Evolutionary conservation across 2,113 vertebrate species (phyloP), one percentile per base, ranked within the genome.

Genomic region (Elephas maximus): DNA sequence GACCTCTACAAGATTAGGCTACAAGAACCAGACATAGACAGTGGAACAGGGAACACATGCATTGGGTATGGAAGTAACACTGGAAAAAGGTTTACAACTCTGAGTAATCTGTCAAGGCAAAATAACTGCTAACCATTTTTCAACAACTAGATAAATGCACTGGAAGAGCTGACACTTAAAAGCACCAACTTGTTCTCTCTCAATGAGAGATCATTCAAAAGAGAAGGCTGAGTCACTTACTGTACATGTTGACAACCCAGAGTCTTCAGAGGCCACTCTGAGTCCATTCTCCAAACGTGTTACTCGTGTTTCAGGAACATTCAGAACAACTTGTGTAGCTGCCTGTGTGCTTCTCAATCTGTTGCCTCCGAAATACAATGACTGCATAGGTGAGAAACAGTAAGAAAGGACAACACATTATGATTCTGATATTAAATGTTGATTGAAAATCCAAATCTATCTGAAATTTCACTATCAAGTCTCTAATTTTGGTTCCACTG

Each of bases 291-390:
- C 99, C 93, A 99, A 97, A 53, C 98, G 92, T 8, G 99, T 99
- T 24, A 99, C 99, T 53, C 99, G 99, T 0, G 99, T 99, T 98
- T 99, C 99, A 1, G 99, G 99, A 30, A 99, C 99, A 97, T 99
- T 99, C 69, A 99, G 97, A 41, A 98, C 88, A 48, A 99, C 98
- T 62, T 99, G 99, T 6, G 98, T 89, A 37, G 98, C 99, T 90
- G 99, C 98, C 97, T 98, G 99, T 69, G 99, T 98, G 7, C 99
- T 98, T 91, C 98, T 98, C 57, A 94, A 97, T 88, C 99, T 99
- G 88, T 62, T 96, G 14, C 96, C 78, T 96, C 98, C 98, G 74
- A 98, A 76, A 65, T 97, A 57, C 0, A 93, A 45, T 0, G 76
- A 24, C 97, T 97, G 71, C 4, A 17, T 11, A 30, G 5, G 14